Evolutionary conservation across 2,113 vertebrate species (phyloP), one percentile per base, ranked within the genome.

Genomic region (Pheucticus melanocephalus): DNA sequence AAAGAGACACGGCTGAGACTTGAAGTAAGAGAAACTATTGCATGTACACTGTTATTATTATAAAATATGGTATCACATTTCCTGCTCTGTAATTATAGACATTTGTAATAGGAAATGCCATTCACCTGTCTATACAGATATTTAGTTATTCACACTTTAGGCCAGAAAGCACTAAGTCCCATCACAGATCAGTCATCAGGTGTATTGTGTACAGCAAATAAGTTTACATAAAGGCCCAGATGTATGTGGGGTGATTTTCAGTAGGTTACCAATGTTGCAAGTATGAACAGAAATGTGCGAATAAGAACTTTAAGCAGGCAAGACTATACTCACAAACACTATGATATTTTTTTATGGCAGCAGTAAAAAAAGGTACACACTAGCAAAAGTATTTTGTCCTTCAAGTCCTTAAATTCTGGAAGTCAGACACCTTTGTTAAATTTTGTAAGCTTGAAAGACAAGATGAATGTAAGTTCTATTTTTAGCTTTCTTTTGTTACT

Each of bases 1-100:
- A 28, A 57, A 40, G 22, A 82, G 19, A 30, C 22, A 31, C 0
- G 0, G 5, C 28, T 82, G 16, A 90, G 60, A 51, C 18, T 15
- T 51, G 28, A 76, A 65, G 19, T 51, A 35, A 39, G 10, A 66
- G 30, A 83, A 80, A 35, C 8, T 42, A 72, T 24, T 50, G 18
- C 27, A 37, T 61, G 6, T 53, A 30, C 10, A 25, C 14, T 54
- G 17, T 73, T 48, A 18, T 31, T 82, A 13, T 30, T 54, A 19
- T 45, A 48, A 66, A 82, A 85, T 47, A 59, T 3, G 1, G 6
- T 53, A n/a, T 59, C 25, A 51, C 5, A 18, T 88, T 88, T 82
- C 25, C 33, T 48, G 53, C 21, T 22, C 35, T 5, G 3, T 69
- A 37, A 37, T 66, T 85, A 23, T 9, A 57, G 53, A 44, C 19